A percentile compares a stretch with the other conserved stretches of the same genome.
These are phyloP conservation scores for Phyllotreta striolata DNA, from an alignment of 2,888 invertebrate genomes.

Conservation along the genomic window DNA sequence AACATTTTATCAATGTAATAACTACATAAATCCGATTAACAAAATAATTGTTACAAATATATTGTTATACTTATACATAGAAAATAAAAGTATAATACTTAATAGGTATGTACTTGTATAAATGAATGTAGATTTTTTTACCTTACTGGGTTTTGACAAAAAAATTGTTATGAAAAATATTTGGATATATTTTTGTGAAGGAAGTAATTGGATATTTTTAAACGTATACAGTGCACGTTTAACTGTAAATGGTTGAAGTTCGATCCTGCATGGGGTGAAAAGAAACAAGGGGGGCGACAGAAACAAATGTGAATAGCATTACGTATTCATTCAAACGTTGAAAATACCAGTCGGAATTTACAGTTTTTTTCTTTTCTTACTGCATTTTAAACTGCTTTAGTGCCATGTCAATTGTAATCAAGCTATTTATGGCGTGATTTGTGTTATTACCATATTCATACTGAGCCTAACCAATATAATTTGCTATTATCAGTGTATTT, in stretches of 20 bases:
- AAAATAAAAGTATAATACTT: no score
- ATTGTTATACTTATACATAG: no score
- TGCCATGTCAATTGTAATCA: slow-evolving; percentile 46
- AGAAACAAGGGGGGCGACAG: slow-evolving; percentile 56
- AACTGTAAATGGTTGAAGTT: not conserved
- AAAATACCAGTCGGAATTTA: slow-evolving; percentile 49
- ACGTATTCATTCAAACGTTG: slow-evolving; percentile 59
- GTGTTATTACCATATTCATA: slow-evolving; percentile 44
- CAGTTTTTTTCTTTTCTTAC: slow-evolving; percentile 49
- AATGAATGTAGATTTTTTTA: no score
- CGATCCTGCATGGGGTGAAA: slow-evolving; percentile 1
- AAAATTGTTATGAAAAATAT: no score
- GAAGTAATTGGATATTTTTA: no score
- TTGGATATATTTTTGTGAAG: no score
- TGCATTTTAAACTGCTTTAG: slow-evolving; percentile 49
- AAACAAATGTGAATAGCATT: slow-evolving; percentile 63
- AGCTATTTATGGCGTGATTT: slow-evolving; percentile 51
- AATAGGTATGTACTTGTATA: no score
- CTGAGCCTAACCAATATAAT: slow-evolving; percentile 40
- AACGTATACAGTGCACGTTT: no score
- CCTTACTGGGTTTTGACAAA: no score
- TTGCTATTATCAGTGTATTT: slow-evolving; percentile 35
- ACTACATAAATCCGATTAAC: not conserved
- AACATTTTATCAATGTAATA: no score
- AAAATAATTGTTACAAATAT: no score